Evolutionary conservation across 2,113 vertebrate genomes (phyloP).

Genomic region (Pao palembangensis): DNA sequence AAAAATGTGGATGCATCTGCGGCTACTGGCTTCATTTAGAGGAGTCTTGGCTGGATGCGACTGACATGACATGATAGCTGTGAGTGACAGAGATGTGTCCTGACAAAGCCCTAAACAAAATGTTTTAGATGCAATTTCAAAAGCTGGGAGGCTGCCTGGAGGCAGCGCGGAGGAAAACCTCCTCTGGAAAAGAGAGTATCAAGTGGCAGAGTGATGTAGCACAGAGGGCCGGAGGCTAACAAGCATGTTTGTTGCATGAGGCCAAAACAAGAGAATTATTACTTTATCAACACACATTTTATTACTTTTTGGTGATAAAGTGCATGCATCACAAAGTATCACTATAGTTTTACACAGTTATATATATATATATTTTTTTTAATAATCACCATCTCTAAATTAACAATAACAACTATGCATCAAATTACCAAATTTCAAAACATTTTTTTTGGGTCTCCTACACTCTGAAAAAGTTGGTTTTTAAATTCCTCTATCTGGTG

Average conservation of each 20-base stretch:
- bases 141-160: conserved; percentile 42
- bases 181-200: conserved; percentile 29
- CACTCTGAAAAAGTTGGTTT: too few species aligned
- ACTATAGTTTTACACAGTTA: too few species aligned
- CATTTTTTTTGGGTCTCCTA: too few species aligned
- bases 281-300: too few species aligned
- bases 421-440: too few species aligned
- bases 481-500: too few species aligned
- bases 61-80: conserved; percentile 12
- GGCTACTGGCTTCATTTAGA: conserved; percentile 43
- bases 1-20: conserved; percentile 27
- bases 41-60: conserved; percentile 17
- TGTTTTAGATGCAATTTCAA: conserved; percentile 57
- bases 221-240: conserved; percentile 44
- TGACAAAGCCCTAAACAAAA: conserved; percentile 54
- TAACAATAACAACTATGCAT: too few species aligned
- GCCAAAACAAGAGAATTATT: not conserved
- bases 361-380: too few species aligned
- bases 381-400: too few species aligned
- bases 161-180: conserved; percentile 45
- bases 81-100: conserved; percentile 40
- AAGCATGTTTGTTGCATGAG: conserved; percentile 26
- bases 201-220: conserved; percentile 16
- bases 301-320: too few species aligned
- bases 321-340: too few species aligned